These are phyloP conservation scores for Stylophora pistillata DNA, from an alignment of 64 coral and sea anemone species.

Conservation along the genomic window DNA sequence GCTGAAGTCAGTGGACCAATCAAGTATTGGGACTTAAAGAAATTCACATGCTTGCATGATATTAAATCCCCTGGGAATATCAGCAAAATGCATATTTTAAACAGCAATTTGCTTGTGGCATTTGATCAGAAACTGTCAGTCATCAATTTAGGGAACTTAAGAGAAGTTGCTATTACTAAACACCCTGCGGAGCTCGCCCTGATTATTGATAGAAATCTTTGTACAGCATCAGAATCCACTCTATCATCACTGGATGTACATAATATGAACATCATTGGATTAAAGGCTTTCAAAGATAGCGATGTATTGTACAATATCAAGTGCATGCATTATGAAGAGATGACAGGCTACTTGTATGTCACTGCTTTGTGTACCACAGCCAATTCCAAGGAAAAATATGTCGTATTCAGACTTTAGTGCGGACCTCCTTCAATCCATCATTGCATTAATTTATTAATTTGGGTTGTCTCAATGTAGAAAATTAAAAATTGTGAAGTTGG, in stretches of 20 bases:
- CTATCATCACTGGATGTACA: slow-evolving; percentile 36
- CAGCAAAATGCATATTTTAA: slow-evolving; percentile 56
- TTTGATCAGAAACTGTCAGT: slow-evolving; percentile 46
- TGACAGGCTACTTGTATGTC: slow-evolving; percentile 56
- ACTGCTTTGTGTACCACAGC: slow-evolving; percentile 2
- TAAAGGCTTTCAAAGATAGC: slow-evolving; percentile 50
- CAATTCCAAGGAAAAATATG: slow-evolving; percentile 41
- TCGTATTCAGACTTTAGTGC: background rate
- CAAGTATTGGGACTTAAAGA: slow-evolving; percentile 86
- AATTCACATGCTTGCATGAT: slow-evolving; percentile 62
- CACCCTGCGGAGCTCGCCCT: slow-evolving; percentile 62
- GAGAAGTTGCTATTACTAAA: slow-evolving; percentile 43
- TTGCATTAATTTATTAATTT: background rate
- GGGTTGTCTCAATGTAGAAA: no score
- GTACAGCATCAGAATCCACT: slow-evolving; percentile 26
- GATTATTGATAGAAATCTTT: slow-evolving; percentile 31
- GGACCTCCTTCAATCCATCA: background rate
- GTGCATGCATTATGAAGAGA: slow-evolving; percentile 61
- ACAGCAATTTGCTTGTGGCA: slow-evolving; percentile 54
- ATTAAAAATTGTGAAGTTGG: no score
- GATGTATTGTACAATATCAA: slow-evolving; percentile 16
- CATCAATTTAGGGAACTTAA: slow-evolving; percentile 86
- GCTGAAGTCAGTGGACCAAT: slow-evolving; percentile 67
- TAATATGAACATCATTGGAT: slow-evolving; percentile 57
- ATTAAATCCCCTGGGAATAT: slow-evolving; percentile 40